Base-by-base conservation (phyloP, 2,797 vertebrate genomes). In the Saxicola maurus region DNA sequence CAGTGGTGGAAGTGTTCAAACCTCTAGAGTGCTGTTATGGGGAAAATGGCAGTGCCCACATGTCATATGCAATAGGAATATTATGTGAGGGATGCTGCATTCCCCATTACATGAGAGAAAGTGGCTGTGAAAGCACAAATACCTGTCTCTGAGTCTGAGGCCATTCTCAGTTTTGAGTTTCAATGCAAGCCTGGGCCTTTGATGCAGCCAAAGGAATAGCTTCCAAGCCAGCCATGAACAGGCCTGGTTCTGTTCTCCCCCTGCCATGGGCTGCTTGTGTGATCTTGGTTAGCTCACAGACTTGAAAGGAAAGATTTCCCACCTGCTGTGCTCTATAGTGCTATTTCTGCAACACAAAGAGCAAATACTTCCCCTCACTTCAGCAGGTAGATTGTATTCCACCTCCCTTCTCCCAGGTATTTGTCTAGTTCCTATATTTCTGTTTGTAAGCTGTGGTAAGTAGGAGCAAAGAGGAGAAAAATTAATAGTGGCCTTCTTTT, bases 271-370 rank as follows among this genome's bases (percentile, higher is more conserved):
- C 84, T 85, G 46, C 87, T 91, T 89, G n/a, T 92, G 79, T 90
- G 61, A 87, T 93, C 87, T 82, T 68, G 73, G 65, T 59, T 92
- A 93, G 81, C 76, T 87, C 82, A 42, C n/a, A 72, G 55, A 55
- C 51, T 83, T 92, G 48, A 89, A 94, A 91, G 73, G 65, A 66
- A 94, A 90, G 86, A 71, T 87, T 90, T 93, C 72, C 55, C 42
- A 68, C 78, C 84, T 64, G 55, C 69, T 56, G 48, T 43, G 21
- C 38, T 68, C 10, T 72, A 8, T n/a, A 73, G 53, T 85, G 78
- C 66, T 56, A 23, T 82, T 89, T 91, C 90, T 91, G 83, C 46
- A 84, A 73, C 48, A 53, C 28, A 78, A 78, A 94, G 72, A 42
- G 25, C 68, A 67, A 83, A 83, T 51, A 68, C 68, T 85, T 90